Conservation (phyloP, 2,113 vertebrate genomes). For the Laterallus jamaicensis region DNA sequence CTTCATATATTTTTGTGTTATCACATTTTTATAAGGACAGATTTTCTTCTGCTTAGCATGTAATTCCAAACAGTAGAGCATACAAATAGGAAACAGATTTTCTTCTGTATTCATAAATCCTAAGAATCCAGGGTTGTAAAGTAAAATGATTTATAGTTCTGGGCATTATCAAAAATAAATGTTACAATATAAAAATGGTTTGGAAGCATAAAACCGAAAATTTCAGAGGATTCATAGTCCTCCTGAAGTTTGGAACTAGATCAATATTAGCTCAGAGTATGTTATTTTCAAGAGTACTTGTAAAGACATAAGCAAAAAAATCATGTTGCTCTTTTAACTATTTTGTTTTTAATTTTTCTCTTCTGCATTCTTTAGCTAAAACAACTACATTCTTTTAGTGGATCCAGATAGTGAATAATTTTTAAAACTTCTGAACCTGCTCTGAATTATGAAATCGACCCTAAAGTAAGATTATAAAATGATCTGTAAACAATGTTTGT, state of each 20-base stretch:
- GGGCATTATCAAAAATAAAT: slow-evolving; percentile 50
- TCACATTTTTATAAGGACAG: slow-evolving; percentile 38
- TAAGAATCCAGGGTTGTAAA: slow-evolving; percentile 30
- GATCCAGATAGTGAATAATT: slow-evolving; percentile 62
- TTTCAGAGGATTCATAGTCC: slow-evolving; percentile 10
- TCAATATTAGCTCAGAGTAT: slow-evolving; percentile 33
- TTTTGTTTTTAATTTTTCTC: slow-evolving; percentile 60
- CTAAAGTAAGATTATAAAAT: slow-evolving; percentile 46
- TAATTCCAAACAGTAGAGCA: slow-evolving; percentile 68
- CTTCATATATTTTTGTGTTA: slow-evolving; percentile 35
- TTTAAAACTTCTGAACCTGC: slow-evolving; percentile 43
- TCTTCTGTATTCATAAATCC: slow-evolving; percentile 55
- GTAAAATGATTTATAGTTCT: slow-evolving; percentile 53
- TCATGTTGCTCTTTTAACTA: neutral
- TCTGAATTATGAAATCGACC: slow-evolving; percentile 66
- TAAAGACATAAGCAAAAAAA: slow-evolving; percentile 22
- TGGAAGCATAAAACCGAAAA: slow-evolving; percentile 32
- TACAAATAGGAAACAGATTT: slow-evolving; percentile 62
- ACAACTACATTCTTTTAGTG: slow-evolving; percentile 46
- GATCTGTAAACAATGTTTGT: neutral
- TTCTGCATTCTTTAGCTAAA: slow-evolving; percentile 55
- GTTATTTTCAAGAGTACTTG: slow-evolving; percentile 35
- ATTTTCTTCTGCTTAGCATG: slow-evolving; percentile 43
- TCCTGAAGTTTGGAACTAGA: slow-evolving; percentile 52
- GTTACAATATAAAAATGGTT: slow-evolving; percentile 30